phyloP scores from a whole-genome alignment of 2,888 invertebrate species.

The Actias luna region DNA sequence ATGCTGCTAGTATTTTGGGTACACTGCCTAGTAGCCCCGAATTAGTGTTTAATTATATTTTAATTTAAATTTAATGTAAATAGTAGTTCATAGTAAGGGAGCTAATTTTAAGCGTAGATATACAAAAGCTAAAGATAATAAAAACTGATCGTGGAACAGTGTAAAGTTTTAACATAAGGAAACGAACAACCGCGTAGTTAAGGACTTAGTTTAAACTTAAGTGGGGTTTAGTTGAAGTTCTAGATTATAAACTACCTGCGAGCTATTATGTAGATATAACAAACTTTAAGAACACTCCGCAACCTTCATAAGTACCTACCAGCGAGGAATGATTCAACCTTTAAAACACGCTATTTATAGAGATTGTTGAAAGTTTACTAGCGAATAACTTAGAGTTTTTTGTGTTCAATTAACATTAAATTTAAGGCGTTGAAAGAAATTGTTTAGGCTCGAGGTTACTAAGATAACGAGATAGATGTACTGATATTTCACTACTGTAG shows the following conservation, averaged over 20 bases:
- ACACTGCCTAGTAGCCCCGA: too few relatives aligned
- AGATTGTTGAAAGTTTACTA: too few relatives aligned
- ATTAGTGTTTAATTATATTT: too few relatives aligned
- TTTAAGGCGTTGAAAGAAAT: too few relatives aligned
- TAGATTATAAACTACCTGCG: neutral
- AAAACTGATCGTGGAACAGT: neutral
- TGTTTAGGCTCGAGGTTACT: too few relatives aligned
- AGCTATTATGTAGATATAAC: neutral
- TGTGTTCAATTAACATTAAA: too few relatives aligned
- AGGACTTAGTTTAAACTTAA: slow-evolving; percentile 3
- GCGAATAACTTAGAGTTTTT: too few relatives aligned
- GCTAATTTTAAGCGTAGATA: neutral
- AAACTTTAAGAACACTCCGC: neutral
- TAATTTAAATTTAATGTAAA: too few relatives aligned
- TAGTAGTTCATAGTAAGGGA: neutral
- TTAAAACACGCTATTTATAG: neutral
- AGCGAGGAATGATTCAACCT: neutral
- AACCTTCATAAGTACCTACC: neutral
- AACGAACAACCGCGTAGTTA: neutral
- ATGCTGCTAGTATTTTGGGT: too few relatives aligned
- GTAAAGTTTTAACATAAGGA: slow-evolving; percentile 8
- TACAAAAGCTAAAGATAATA: neutral
- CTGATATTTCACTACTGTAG: too few relatives aligned
- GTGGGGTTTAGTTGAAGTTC: slow-evolving; percentile 2
- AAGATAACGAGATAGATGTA: too few relatives aligned